Evolutionary conservation across 2,113 vertebrate species (phyloP).

Genomic region (Ranitomeya imitator): DNA sequence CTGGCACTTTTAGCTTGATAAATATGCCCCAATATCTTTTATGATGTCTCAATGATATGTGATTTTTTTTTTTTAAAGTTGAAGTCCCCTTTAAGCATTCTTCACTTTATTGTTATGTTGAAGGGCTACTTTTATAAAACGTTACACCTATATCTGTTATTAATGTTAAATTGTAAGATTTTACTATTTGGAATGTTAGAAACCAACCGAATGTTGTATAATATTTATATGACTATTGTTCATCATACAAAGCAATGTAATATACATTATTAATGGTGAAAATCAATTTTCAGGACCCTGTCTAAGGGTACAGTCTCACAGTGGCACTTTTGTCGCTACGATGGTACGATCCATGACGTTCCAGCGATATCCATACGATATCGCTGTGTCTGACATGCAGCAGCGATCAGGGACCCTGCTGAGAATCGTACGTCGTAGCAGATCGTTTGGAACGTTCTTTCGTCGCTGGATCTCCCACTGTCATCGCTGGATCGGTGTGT

Average conservation of each 20-base stretch:
- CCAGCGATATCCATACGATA: too few species aligned
- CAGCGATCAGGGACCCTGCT: too few species aligned
- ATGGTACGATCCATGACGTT: too few species aligned
- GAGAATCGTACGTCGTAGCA: too few species aligned
- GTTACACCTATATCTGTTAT: neutral
- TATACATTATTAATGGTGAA: neutral
- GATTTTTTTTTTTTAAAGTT: neutral
- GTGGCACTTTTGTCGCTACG: too few species aligned
- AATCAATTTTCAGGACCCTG: too few species aligned
- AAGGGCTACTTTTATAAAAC: constrained; percentile 26
- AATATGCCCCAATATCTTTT: neutral
- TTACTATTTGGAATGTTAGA: neutral
- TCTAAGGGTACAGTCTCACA: too few species aligned
- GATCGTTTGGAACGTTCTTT: too few species aligned
- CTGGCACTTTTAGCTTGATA: too few species aligned
- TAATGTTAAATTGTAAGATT: neutral
- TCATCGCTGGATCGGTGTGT: too few species aligned
- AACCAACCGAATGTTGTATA: neutral
- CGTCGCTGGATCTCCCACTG: too few species aligned
- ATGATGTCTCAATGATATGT: neutral
- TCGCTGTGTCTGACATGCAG: too few species aligned
- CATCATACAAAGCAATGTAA: neutral
- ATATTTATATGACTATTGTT: constrained; percentile 5
- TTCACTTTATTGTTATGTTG: neutral
- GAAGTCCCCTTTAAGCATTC: neutral